Evolutionary conservation across 2,888 invertebrate species (phyloP), one percentile per base, ranked within the genome.

Genomic region (Protula sp.): DNA sequence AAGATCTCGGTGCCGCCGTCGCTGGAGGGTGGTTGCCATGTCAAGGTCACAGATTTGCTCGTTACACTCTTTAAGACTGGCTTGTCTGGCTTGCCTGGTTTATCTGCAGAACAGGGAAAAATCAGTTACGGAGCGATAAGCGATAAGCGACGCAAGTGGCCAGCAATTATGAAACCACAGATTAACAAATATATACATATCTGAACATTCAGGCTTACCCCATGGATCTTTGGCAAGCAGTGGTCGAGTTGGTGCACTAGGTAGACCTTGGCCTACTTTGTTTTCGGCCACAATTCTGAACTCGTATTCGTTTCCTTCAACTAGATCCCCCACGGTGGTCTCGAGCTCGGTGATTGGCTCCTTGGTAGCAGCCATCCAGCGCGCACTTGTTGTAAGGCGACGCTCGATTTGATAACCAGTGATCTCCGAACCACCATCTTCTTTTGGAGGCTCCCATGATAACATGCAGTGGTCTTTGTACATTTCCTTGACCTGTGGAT

Each of bases 341-440:
- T 9, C 19, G 38, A 19, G 9, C 14, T 62, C 62, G 3, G 53
- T n/a, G 9, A 64, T 29, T 2, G 51, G 38, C 29, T 60, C 57
- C 2, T 78, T 76, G 30, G 52, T 65, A 9, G 72, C 61, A 1
- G 55, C 31, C 53, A 78, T 19, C 76, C 75, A 50, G 52, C 60
- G 22, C 55, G 94, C 93, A 63, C 92, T 91, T 65, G 83, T 82
- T 58, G 90, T 87, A 77, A 72, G 69, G 54, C 73, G 70, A 31
- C 74, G 70, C 65, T 80, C 95, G 72, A 97, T 88, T 76, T 91
- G 91, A 83, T 97, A 97, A 48, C 92, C 92, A 70, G 90, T 87
- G 68, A 97, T 85, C 31, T 94, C 92, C 53, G 94, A 90, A 59
- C 97, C 95, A 64, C 95, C 95, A 81, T 97, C 94, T 77, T 72